Conservation (phyloP, 2,797 vertebrate species). For the Cyprinodon diabolis region DNA sequence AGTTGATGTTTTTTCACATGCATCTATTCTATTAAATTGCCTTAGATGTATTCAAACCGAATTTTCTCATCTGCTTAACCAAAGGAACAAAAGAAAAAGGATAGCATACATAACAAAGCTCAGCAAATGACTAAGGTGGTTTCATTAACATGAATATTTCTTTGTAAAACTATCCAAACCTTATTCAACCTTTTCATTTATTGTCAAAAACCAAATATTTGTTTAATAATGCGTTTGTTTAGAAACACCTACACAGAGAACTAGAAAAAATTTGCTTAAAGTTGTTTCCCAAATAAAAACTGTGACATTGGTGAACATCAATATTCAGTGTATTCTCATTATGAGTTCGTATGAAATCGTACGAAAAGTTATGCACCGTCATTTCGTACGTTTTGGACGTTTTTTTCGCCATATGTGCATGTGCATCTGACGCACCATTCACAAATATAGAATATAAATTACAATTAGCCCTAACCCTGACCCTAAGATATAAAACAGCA, state of each 20-base stretch:
- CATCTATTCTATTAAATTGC: background rate
- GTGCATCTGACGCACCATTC: too few relatives aligned
- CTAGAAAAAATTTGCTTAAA: background rate
- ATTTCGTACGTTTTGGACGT: too few relatives aligned
- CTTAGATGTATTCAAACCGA: background rate
- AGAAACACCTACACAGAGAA: background rate
- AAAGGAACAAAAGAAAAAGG: background rate
- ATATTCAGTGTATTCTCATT: too few relatives aligned
- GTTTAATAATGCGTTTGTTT: background rate
- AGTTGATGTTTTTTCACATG: background rate
- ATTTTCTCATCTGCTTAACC: background rate
- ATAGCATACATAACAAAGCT: background rate
- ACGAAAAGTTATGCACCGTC: too few relatives aligned
- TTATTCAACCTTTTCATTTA: background rate
- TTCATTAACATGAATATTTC: background rate
- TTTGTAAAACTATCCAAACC: background rate
- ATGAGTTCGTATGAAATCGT: too few relatives aligned
- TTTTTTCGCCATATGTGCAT: too few relatives aligned
- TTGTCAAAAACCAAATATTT: background rate
- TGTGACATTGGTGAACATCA: background rate
- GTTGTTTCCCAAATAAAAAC: background rate
- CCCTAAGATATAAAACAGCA: too few relatives aligned
- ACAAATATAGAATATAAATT: too few relatives aligned
- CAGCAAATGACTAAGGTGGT: background rate
- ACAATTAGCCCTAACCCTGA: too few relatives aligned